Evolutionary conservation across 2,888 invertebrate genomes (phyloP).

Genomic region (Ophion costatus): DNA sequence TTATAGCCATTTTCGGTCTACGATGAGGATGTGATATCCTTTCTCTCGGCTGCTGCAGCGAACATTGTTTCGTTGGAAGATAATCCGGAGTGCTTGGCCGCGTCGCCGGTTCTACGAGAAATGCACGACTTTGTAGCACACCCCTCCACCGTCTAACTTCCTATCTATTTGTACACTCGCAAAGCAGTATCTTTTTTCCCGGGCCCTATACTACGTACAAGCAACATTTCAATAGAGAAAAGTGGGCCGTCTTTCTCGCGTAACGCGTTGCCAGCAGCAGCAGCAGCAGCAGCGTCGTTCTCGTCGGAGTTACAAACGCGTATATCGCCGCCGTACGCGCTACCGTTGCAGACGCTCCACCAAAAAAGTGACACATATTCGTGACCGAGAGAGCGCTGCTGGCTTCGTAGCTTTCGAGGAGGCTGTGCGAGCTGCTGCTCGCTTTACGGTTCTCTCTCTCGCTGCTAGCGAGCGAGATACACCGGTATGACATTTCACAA

Average conservation of each 20-base stretch:
- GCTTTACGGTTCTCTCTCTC: too few relatives aligned
- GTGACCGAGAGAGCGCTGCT: too few relatives aligned
- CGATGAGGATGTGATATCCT: constrained; percentile 25
- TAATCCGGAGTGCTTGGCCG: too few relatives aligned
- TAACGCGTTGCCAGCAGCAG: too few relatives aligned
- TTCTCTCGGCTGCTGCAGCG: constrained; percentile 22
- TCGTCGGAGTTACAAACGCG: not conserved
- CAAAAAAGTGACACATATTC: too few relatives aligned
- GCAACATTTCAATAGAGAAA: constrained; percentile 45
- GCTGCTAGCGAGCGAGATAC: too few relatives aligned
- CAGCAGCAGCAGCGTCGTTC: constrained; percentile 29
- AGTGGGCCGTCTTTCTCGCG: constrained; percentile 61
- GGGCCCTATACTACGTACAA: constrained; percentile 26
- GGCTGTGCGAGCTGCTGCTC: too few relatives aligned
- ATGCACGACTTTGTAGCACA: constrained; percentile 38
- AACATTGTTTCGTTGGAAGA: too few relatives aligned
- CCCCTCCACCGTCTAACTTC: constrained; percentile 1
- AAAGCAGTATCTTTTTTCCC: not conserved
- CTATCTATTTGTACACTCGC: constrained; percentile 19
- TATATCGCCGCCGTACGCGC: not conserved
- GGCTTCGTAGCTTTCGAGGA: too few relatives aligned
- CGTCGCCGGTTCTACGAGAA: constrained; percentile 7
- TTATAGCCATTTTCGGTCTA: constrained; percentile 43
- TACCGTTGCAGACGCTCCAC: too few relatives aligned
- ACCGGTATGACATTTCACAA: too few relatives aligned